Evolutionary conservation across 1,140 invertebrate genomes (phyloP), one percentile per base, ranked within the genome.

Genomic region (Drosophila ananassae): DNA sequence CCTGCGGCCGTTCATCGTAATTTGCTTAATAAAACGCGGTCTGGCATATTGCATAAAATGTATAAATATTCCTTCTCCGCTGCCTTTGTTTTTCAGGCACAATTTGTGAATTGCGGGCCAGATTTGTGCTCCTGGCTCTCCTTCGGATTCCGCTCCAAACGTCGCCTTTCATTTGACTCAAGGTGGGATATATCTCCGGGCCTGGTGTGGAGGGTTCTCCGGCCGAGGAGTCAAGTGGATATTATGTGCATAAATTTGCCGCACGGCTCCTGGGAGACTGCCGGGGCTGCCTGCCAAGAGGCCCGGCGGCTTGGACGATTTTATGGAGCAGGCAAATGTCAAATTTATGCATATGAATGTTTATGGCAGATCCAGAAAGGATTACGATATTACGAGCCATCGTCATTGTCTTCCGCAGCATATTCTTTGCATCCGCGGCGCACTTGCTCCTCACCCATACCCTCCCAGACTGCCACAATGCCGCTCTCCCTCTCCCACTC

Each of bases 11-110:
- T 80, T 81, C 68, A 57, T 82, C 84, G 82, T 85, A 89, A 85
- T 85, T 85, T 85, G 82, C 83, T 82, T 85, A 85, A 85, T 85
- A 85, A 85, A 85, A 85, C 82, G 83, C 83, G 78, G 83, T 78
- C 53, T 85, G 82, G 82, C 82, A 85, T 78, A 89, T 87, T 85
- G 82, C 82, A 85, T 85, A 85, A 85, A 87, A 85, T 85, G 87
- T 85, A 85, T 85, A 82, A 75, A 74, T 74, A 74, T 74, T 71
- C 56, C 60, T 50, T 79, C 50, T 28, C 24, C 48, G 56, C 56
- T 44, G 41, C 5, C 5, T 51, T 64, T 63, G 46, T 28, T 59
- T 51, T 30, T 47, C 41, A 25, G 41, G 79, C 83, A 87, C 83
- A 87, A 87, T 87, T 89, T 87, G 68, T 79, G 89, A 79, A 87